Evolutionary conservation across 2,797 vertebrate species (phyloP), one percentile per base, ranked within the genome.

Genomic region (Thalassophryne amazonica): DNA sequence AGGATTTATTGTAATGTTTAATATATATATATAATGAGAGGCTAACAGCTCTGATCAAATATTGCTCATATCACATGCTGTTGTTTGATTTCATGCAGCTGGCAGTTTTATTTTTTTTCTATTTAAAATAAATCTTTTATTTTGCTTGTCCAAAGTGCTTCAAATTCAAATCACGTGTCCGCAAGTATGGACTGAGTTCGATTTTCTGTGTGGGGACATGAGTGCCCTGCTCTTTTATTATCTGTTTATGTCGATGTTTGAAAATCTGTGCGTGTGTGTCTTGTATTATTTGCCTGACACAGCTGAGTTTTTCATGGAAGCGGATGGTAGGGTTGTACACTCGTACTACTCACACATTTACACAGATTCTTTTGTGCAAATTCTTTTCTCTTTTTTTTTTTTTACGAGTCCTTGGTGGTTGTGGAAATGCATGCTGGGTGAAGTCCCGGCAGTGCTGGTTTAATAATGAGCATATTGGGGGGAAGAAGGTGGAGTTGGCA

Each of bases 381-480:
- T 71, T 40, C 67, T 50, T 59, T 46, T 43, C 33, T 55, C 69
- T 55, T 73, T 83, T 66, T 71, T 56, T 62, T 57, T 73, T 80
- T 87, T 89, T 86, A 88, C 65, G 81, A 72, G 64, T 61, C 85
- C 77, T 76, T 62, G 76, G 84, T 71, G 85, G 83, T 76, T 4
- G 36, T 43, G 51, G 69, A 77, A 84, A 75, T 78, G 70, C 60
- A 43, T 73, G 33, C 60, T 17, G 55, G 63, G 67, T 79, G 51
- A 60, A 73, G 62, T 76, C 69, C 65, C 58, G 39, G 67, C 79
- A 70, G 66, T 57, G 51, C 71, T 23, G 73, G 57, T 73, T 71
- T 76, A 78, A 88, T 87, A 88, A 88, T 76, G 83, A 81, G 56
- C 39, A 78, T 42, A 83, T 87, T 87, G 77, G n/a, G n/a, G n/a